Evolutionary conservation across 2,888 invertebrate species (phyloP).

Genomic region (Cryptus armator): DNA sequence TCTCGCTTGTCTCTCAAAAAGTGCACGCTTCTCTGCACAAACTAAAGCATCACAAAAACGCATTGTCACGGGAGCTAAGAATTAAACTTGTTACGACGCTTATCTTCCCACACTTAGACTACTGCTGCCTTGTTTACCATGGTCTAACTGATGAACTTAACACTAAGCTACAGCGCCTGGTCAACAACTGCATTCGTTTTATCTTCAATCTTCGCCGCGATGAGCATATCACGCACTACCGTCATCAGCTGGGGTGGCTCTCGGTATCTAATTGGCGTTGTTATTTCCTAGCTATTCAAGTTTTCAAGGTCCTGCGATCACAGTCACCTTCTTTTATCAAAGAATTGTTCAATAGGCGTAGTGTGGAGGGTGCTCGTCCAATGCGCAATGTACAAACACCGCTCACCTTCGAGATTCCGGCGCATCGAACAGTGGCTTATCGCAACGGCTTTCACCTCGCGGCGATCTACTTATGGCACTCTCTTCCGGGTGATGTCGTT

Average conservation of each 20-base stretch:
- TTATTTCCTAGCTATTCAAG: neutral
- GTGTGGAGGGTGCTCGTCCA: no score
- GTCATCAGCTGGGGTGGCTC: constrained; percentile 1
- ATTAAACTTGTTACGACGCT: neutral
- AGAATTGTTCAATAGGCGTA: neutral
- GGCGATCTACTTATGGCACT: neutral
- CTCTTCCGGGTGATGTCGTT: neutral
- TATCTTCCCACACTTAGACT: constrained; percentile 23
- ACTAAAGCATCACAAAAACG: constrained; percentile 29
- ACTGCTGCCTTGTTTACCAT: constrained; percentile 37
- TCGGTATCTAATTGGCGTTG: neutral
- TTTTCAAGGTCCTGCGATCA: neutral
- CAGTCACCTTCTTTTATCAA: constrained; percentile 4
- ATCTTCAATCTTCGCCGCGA: constrained; percentile 40
- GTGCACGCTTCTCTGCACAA: constrained; percentile 24
- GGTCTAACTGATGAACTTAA: constrained; percentile 18
- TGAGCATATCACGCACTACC: neutral
- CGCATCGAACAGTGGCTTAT: neutral
- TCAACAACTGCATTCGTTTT: constrained; percentile 37
- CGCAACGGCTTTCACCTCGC: neutral
- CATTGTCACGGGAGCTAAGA: neutral
- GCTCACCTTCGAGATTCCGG: neutral
- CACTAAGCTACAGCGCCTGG: neutral
- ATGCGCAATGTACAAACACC: no score
- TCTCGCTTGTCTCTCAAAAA: constrained; percentile 17